Conservation (phyloP, 2,113 vertebrate species). For the Coptodon rendalli region DNA sequence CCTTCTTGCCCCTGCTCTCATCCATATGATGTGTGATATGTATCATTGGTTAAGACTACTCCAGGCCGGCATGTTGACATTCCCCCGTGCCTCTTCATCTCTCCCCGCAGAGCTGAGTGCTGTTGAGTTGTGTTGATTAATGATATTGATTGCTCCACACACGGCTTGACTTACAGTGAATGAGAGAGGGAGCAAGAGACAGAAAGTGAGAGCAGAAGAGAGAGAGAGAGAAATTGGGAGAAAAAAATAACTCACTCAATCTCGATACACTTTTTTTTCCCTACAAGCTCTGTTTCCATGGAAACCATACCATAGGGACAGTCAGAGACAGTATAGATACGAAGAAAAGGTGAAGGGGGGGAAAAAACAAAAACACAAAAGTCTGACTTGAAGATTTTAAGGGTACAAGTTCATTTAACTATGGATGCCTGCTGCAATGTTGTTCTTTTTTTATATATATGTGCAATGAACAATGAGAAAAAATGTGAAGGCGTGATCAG, state of each 20-base stretch:
- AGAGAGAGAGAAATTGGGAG: conserved; percentile 42
- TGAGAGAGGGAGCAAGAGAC: conserved; percentile 28
- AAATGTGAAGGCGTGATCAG: conserved; percentile 16
- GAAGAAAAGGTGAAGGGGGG: neutral
- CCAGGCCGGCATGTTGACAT: conserved; percentile 69
- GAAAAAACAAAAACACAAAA: neutral
- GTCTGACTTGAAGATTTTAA: conserved; percentile 23
- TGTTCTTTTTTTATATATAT: neutral
- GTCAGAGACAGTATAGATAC: conserved; percentile 18
- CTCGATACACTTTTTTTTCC: conserved; percentile 27
- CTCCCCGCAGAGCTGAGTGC: conserved; percentile 68
- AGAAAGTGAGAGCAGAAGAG: conserved; percentile 21
- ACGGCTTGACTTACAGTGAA: conserved; percentile 68
- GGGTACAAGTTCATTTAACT: conserved; percentile 18
- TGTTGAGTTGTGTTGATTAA: conserved; percentile 75
- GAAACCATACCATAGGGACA: conserved; percentile 62
- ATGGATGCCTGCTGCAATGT: neutral
- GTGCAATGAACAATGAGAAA: neutral
- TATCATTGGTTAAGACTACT: conserved; percentile 73
- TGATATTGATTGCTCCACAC: conserved; percentile 71
- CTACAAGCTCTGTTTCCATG: conserved; percentile 58
- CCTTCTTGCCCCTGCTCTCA: conserved; percentile 57
- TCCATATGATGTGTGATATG: conserved; percentile 73
- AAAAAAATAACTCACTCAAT: conserved; percentile 54
- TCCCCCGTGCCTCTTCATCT: conserved; percentile 73